phyloP scores from a whole-genome alignment of 2,888 invertebrate genomes.

The Cantharis nigra region DNA sequence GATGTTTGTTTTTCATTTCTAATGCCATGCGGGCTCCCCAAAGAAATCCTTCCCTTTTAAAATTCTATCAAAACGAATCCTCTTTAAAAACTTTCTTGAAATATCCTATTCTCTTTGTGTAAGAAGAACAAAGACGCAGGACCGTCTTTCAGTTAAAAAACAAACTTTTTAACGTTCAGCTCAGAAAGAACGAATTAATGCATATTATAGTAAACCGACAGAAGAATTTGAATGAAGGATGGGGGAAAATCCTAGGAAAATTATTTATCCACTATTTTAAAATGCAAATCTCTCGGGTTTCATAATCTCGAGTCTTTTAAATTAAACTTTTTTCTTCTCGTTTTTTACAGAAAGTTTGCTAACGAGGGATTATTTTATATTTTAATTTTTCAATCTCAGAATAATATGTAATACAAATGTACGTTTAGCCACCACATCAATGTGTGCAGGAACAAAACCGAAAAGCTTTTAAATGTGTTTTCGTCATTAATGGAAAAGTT shows the following conservation, averaged over 20 bases:
- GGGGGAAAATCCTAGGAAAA: not conserved
- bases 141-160: not conserved
- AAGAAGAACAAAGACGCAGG: not conserved
- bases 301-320: not conserved
- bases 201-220: not conserved
- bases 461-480: not conserved
- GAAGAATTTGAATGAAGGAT: not conserved
- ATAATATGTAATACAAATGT: not conserved
- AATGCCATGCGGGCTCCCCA: not conserved
- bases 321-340: not conserved
- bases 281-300: not conserved
- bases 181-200: not conserved
- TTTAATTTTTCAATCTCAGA: not conserved
- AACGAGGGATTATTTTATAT: not conserved
- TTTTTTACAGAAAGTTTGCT: not conserved
- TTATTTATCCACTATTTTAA: not conserved
- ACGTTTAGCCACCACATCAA: not conserved
- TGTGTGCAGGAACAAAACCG: not conserved
- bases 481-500: not conserved
- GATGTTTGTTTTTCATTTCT: not conserved
- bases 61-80: not conserved
- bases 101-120: not conserved
- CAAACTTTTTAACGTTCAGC: not conserved
- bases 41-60: not conserved
- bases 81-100: not conserved